These are phyloP conservation scores for Drosophila tristis DNA, from an alignment of 1,140 invertebrate species.

Conservation along the genomic window DNA sequence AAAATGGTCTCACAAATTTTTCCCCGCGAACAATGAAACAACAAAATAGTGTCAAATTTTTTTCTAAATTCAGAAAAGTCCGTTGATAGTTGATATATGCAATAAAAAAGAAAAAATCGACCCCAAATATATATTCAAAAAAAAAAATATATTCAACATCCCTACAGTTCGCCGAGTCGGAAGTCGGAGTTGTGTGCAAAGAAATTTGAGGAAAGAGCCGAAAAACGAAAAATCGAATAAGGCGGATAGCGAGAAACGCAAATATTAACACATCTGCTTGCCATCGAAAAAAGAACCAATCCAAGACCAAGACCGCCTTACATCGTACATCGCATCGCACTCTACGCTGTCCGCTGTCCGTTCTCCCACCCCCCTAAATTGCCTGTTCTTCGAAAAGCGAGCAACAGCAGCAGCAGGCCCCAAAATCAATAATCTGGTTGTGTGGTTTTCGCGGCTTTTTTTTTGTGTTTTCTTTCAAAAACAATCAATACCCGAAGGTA, in stretches of 20 bases:
- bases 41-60: too few species aligned
- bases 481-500: slow-evolving; percentile 81
- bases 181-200: slow-evolving; percentile 49
- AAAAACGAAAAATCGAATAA: slow-evolving; percentile 44
- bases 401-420: slow-evolving; percentile 48
- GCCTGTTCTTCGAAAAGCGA: slow-evolving; percentile 48
- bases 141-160: too few species aligned
- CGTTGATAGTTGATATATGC: too few species aligned
- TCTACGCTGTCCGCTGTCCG: slow-evolving; percentile 45
- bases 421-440: slow-evolving; percentile 80
- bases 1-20: too few species aligned
- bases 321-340: slow-evolving; percentile 15
- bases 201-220: slow-evolving; percentile 8
- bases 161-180: neutral
- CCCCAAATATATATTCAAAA: too few species aligned
- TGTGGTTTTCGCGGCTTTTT: slow-evolving; percentile 77
- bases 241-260: slow-evolving; percentile 29
- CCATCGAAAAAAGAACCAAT: slow-evolving; percentile 21
- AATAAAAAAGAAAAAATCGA: too few species aligned
- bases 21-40: too few species aligned
- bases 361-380: slow-evolving; percentile 33
- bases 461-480: slow-evolving; percentile 79
- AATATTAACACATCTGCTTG: slow-evolving; percentile 42
- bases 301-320: slow-evolving; percentile 20
- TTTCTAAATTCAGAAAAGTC: too few species aligned